Evolutionary conservation across 53 echinoderm and acorn worm species (phyloP).

Genomic region (Crossaster papposus): DNA sequence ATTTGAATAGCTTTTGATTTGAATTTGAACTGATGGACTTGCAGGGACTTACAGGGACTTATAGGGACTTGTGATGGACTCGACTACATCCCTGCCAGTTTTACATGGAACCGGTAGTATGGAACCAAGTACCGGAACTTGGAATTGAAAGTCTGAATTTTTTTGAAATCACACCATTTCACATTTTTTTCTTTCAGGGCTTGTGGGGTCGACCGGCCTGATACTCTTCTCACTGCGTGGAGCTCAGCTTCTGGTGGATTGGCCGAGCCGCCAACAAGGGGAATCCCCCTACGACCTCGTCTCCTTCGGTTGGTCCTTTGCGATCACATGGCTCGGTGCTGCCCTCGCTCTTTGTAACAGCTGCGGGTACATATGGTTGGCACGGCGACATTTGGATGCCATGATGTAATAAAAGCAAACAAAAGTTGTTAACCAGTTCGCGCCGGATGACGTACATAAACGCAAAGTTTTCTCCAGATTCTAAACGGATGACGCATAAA

Average conservation of each 20-base stretch:
- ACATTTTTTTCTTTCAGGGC: constrained; percentile 8
- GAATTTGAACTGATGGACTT: too few species aligned
- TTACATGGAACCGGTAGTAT: too few species aligned
- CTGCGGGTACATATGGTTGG: constrained; percentile 39
- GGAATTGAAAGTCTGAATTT: too few species aligned
- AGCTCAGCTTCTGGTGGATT: constrained; percentile 23
- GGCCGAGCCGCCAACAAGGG: constrained; percentile 19
- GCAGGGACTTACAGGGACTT: too few species aligned
- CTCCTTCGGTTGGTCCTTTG: constrained; percentile 52
- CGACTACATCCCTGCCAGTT: too few species aligned
- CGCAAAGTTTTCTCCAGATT: too few species aligned
- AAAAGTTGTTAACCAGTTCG: too few species aligned
- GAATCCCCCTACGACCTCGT: constrained; percentile 28
- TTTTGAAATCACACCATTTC: neutral
- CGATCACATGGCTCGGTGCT: constrained; percentile 46
- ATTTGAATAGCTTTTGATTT: too few species aligned
- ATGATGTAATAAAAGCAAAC: constrained; percentile 63
- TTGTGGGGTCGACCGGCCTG: constrained; percentile 8
- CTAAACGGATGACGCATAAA: too few species aligned
- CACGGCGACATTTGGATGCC: constrained; percentile 18
- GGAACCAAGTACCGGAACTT: too few species aligned
- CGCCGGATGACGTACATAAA: too few species aligned
- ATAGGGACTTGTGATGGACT: too few species aligned
- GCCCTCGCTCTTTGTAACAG: constrained; percentile 17
- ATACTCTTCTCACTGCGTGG: constrained; percentile 45